Percentiles rank a stretch among this genome's conserved stretches.
phyloP scores from a whole-genome alignment of 2,113 vertebrate genomes.

The Oenanthe melanoleuca region DNA sequence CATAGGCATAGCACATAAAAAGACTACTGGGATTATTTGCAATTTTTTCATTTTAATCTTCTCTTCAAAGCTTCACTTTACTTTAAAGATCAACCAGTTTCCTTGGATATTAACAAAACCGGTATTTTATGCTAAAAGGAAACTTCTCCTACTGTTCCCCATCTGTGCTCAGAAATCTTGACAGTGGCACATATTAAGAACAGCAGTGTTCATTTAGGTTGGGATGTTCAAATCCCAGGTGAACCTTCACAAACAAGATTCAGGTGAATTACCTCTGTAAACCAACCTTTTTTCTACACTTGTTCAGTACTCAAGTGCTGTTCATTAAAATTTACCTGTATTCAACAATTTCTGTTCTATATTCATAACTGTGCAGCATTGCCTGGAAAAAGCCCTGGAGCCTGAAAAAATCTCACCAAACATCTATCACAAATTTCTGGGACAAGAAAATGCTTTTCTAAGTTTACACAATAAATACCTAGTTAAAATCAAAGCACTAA shows the following conservation, averaged over 20 bases:
- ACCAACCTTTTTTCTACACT: conserved; percentile 34
- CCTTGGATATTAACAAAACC: neutral
- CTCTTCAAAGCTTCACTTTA: neutral
- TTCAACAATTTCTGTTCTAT: conserved; percentile 44
- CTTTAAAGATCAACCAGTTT: neutral
- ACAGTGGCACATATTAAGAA: neutral
- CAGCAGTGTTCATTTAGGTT: conserved; percentile 5
- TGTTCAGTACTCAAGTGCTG: conserved; percentile 22
- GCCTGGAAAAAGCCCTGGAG: conserved; percentile 1
- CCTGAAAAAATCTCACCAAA: neutral
- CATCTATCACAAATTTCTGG: neutral
- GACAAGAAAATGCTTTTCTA: conserved; percentile 15
- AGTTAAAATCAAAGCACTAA: neutral
- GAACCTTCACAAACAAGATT: conserved; percentile 50
- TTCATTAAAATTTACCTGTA: conserved; percentile 62
- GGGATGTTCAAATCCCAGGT: conserved; percentile 29
- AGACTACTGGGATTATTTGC: neutral
- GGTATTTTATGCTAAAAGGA: neutral
- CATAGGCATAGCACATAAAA: neutral
- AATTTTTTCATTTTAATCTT: neutral
- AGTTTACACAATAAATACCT: neutral
- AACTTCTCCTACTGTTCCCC: neutral
- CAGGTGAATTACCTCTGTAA: conserved; percentile 38
- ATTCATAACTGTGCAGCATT: neutral
- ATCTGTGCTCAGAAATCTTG: neutral